Base-by-base conservation (phyloP, 2,113 vertebrate genomes). In the Megaceryle maxima region DNA sequence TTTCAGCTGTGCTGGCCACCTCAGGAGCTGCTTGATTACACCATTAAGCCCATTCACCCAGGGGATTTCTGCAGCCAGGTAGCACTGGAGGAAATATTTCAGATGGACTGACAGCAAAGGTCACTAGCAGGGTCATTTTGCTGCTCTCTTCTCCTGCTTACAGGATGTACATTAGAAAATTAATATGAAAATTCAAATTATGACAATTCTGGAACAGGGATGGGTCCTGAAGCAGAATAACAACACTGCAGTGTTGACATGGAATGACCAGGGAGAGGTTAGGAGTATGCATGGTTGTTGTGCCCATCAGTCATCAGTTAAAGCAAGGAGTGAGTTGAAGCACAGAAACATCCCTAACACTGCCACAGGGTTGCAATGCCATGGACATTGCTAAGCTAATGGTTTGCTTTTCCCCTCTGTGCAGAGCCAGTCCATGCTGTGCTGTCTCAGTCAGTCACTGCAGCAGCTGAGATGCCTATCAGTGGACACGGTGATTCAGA, bases 361-460 rank as follows among this genome's bases (percentile, higher is more conserved):
- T 83, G 56, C 29, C 72, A 22, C 28, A 19, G 60, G 31, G 16
- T 8, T 84, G 43, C 43, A 5, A 4, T 63, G 63, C 64, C 39
- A 46, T 4, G 5, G n/a, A 13, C 18, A 10, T 8, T 22, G 28
- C 60, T 39, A 37, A 83, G 28, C 10, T 35, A 20, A 70, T 10
- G 24, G 37, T 25, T 92, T 78, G 46, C 35, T 62, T 67, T 83
- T 78, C 17, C 35, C 13, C 6, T 31, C 26, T 20, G 5, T 18
- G 44, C 22, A 74, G 35, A 46, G 13, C 18, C 26, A 31, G 69
- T 4, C 48, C 33, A 12, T 15, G 43, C 25, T 15, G 1, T 0
- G 0, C 59, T 43, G 41, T 14, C 53, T 90, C 2, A 0, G 5
- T 24, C 43, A 2, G 0, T 25, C 2, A 0, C 25, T 74, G 87